Base-by-base conservation (phyloP, 2,113 vertebrate genomes). In the Agelaius phoeniceus region DNA sequence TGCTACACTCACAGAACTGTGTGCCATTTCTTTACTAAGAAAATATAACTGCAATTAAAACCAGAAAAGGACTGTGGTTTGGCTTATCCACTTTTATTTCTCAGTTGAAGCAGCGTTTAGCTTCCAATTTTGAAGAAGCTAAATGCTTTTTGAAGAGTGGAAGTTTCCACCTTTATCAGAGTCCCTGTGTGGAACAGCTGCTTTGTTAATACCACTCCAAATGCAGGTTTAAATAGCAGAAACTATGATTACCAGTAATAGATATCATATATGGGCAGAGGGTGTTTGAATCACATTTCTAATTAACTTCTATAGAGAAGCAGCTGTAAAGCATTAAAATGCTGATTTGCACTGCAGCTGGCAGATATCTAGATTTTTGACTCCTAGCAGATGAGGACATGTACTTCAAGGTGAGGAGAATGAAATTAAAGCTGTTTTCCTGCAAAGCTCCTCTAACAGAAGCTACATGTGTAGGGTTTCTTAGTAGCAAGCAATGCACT, bases 311-410 rank as follows among this genome's bases (percentile, higher is more conserved):
- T 69, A 61, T 21, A 91, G 30, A 96, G 84, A 94, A 96, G 93
- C 95, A 94, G 91, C 90, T 96, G 94, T 87, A 96, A 95, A 93
- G 87, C 74, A 96, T 96, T 94, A 94, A 96, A 96, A 93, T 78
- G 88, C 76, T 96, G 94, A 91, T 96, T 92, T 93, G 81, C 52
- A 76, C 77, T 91, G 95, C 92, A 93, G 94, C 89, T 97, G 96
- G 86, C 92, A 91, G 79, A 49, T 91, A 96, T 37, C 77, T 84
- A 44, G 66, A 69, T 82, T 89, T 93, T 51, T 94, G 69, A 89
- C 61, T 96, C 69, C 72, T 71, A 59, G 78, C 68, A 92, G 73
- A 90, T 35, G 83, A 97, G 77, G 81, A 92, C 67, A 57, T 17
- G 46, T 37, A 89, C 89, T 89, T 96, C 92, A 93, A 96, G 95